Base-by-base conservation (phyloP, 2,113 vertebrate species). In the Eptesicus fuscus region DNA sequence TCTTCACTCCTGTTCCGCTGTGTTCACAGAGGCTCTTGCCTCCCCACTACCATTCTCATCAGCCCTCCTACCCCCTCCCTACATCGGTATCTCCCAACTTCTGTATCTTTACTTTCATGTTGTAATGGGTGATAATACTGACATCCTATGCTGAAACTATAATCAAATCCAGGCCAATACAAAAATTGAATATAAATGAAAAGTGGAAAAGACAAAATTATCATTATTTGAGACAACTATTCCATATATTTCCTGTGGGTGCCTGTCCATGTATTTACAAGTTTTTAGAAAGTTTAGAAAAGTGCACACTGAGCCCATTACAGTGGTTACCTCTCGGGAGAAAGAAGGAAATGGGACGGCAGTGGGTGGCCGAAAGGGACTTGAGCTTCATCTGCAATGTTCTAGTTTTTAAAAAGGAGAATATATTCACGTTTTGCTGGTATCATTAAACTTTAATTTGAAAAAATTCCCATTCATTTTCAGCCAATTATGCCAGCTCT, bases 381-480 rank as follows among this genome's bases (percentile, higher is more conserved):
- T 32, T 71, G 9, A 37, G 91, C 51, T 77, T 71, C 65, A 92
- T 91, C 82, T 63, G 51, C 30, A 51, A 61, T 32, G 63, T 84
- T 74, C 65, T 90, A 30, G 47, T 77, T 96, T 79, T 93, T 90
- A 90, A 94, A 96, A 91, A 93, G 44, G 69, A 79, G 77, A 92
- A 94, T 83, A 85, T 79, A 96, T 96, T 97, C 96, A 83, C 88
- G 90, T 96, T 96, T 94, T 0, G 25, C 88, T 95, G 85, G 16
- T 96, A 77, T 94, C 85, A 95, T 97, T 97, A 88, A 96, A 91
- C 70, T 95, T 95, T 95, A 96, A 97, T 96, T 95, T 94, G 86
- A 92, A 94, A 96, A 91, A 88, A 63, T 83, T 93, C 90, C 78
- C 93, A 95, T 95, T 97, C 94, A 96, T 97, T 96, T 93, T 78